phyloP scores from a whole-genome alignment of 2,113 vertebrate genomes.

The Tachysurus vachellii region DNA sequence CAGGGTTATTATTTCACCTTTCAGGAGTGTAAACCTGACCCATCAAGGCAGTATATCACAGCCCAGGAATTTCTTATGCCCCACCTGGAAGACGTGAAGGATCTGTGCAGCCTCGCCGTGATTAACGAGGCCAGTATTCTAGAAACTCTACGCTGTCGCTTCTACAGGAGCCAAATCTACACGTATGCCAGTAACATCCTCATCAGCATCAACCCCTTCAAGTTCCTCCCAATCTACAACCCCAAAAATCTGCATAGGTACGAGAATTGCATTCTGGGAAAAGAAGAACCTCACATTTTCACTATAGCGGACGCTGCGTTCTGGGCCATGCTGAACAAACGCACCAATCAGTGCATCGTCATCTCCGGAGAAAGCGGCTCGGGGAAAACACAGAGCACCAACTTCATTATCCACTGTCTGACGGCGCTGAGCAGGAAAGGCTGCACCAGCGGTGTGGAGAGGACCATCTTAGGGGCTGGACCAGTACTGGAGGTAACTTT shows the following conservation, averaged over 20 bases:
- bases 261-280: constrained; percentile 88
- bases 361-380: constrained; percentile 93
- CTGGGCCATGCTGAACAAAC: constrained; percentile 84
- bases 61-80: constrained; percentile 69
- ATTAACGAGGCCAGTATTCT: constrained; percentile 80
- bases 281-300: constrained; percentile 90
- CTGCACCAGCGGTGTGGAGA: constrained; percentile 83
- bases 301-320: constrained; percentile 88
- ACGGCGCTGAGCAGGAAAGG: constrained; percentile 91
- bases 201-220: constrained; percentile 91
- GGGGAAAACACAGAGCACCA: constrained; percentile 94
- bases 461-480: constrained; percentile 90
- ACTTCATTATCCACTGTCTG: constrained; percentile 93
- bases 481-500: constrained; percentile 88
- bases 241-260: constrained; percentile 95
- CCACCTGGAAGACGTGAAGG: constrained; percentile 74
- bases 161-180: constrained; percentile 86
- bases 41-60: constrained; percentile 44
- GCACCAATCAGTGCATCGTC: constrained; percentile 87
- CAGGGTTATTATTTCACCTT: constrained; percentile 87
- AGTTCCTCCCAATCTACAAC: constrained; percentile 92
- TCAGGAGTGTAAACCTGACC: constrained; percentile 72
- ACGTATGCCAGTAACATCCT: constrained; percentile 89
- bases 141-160: constrained; percentile 79
- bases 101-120: constrained; percentile 84